A percentile compares a stretch with the other conserved stretches of the same genome.
These are phyloP conservation scores for Neopipo cinnamomea DNA, from an alignment of 2,113 vertebrate species.

Conservation along the genomic window DNA sequence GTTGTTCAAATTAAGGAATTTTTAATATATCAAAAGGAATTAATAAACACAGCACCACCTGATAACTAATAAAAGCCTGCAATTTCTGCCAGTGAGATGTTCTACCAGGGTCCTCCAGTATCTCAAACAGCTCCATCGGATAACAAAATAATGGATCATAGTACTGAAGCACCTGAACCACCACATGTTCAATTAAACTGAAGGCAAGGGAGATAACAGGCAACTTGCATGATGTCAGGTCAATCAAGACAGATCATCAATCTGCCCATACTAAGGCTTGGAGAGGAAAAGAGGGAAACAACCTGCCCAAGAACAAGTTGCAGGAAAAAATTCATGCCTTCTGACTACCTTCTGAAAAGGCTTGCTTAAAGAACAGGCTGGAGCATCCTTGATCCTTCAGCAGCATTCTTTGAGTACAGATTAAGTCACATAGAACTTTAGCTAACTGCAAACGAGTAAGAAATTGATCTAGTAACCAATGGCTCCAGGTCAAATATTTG, in stretches of 20 bases:
- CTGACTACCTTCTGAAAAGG: not conserved
- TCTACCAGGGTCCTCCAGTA: not conserved
- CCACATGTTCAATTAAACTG: not conserved
- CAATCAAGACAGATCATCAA: not conserved
- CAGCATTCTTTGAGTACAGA: not conserved
- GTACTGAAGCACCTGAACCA: not conserved
- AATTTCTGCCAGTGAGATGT: not conserved
- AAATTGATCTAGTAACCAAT: not conserved
- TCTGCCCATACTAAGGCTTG: not conserved
- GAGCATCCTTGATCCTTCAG: not conserved
- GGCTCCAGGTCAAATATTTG: not conserved
- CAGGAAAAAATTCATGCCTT: not conserved
- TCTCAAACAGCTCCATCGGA: accelerated
- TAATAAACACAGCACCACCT: not conserved
- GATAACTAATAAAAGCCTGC: not conserved
- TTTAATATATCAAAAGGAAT: not conserved
- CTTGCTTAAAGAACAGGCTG: not conserved
- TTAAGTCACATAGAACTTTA: not conserved
- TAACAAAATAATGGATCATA: not conserved
- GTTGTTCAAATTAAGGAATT: not conserved
- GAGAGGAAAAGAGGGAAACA: not conserved
- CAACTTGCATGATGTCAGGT: not conserved
- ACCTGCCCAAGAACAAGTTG: not conserved
- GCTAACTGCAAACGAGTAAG: not conserved
- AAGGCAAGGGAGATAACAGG: not conserved